Conservation (phyloP, 2,797 vertebrate genomes). For the Argyrosomus regius region DNA sequence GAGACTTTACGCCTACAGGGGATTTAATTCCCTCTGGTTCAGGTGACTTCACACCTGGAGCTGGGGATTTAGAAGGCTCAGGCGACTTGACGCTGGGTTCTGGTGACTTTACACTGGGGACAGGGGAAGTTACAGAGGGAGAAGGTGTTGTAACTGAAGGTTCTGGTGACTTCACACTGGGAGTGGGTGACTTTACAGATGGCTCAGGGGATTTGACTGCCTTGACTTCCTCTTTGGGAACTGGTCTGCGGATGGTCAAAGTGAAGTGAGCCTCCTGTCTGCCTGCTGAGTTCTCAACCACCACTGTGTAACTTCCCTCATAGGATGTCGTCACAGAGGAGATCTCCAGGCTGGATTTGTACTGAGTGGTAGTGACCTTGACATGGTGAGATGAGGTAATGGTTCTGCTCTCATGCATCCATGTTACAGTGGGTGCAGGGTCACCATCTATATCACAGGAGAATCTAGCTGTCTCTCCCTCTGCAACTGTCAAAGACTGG, state of each 20-base stretch:
- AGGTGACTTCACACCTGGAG: constrained; percentile 81
- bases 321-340: constrained; percentile 89
- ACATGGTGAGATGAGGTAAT: constrained; percentile 88
- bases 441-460: constrained; percentile 96
- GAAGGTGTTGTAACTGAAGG: constrained; percentile 85
- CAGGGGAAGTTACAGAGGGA: constrained; percentile 78
- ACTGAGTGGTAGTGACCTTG: constrained; percentile 92
- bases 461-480: constrained; percentile 93
- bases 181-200: constrained; percentile 70
- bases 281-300: constrained; percentile 94
- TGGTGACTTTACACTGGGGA: constrained; percentile 73
- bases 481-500: constrained; percentile 90
- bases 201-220: constrained; percentile 90
- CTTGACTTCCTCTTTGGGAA: constrained; percentile 87
- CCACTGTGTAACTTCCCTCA: constrained; percentile 93
- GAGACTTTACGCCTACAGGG: constrained; percentile 69
- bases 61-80: constrained; percentile 85
- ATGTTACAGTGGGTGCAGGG: constrained; percentile 92
- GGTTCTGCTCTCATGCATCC: constrained; percentile 86
- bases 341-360: constrained; percentile 95
- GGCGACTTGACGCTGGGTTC: constrained; percentile 69
- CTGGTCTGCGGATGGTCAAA: constrained; percentile 89
- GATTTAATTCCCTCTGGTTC: constrained; percentile 79
- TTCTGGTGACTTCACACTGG: constrained; percentile 74
- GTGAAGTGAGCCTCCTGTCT: constrained; percentile 95